phyloP scores from a whole-genome alignment of 2,113 vertebrate genomes.

The Ivindomyrus marchei region DNA sequence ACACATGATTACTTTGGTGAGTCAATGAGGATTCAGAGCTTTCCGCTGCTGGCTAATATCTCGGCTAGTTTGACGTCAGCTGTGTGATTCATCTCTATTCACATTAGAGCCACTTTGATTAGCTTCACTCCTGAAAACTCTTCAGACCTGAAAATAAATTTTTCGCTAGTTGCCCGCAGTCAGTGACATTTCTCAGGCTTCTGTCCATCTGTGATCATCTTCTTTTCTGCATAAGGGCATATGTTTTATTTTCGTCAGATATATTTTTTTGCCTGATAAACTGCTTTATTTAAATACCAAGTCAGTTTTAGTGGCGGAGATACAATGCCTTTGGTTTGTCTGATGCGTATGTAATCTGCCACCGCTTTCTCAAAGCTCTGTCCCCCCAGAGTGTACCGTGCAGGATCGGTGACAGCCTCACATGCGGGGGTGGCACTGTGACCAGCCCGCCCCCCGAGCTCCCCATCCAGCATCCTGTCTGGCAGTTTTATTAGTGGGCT shows the following conservation, averaged over 20 bases:
- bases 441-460: slow-evolving; percentile 15
- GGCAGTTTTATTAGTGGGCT: slow-evolving; percentile 56
- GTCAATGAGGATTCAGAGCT: background rate
- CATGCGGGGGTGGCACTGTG: background rate
- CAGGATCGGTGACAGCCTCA: background rate
- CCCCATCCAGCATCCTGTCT: slow-evolving; percentile 33
- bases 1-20: background rate
- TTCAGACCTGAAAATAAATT: background rate
- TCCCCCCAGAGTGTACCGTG: background rate
- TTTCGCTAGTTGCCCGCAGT: background rate
- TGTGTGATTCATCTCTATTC: background rate
- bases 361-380: background rate
- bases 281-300: background rate
- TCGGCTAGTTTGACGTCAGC: background rate
- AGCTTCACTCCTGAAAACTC: background rate
- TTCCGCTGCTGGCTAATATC: background rate
- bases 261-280: background rate
- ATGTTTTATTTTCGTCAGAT: background rate
- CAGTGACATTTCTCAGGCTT: background rate
- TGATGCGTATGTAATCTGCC: background rate
- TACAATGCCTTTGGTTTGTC: background rate
- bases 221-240: background rate
- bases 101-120: background rate
- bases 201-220: background rate
- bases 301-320: background rate